Base-by-base conservation (phyloP, 2,888 invertebrate species). In the Gnatocerus cornutus region DNA sequence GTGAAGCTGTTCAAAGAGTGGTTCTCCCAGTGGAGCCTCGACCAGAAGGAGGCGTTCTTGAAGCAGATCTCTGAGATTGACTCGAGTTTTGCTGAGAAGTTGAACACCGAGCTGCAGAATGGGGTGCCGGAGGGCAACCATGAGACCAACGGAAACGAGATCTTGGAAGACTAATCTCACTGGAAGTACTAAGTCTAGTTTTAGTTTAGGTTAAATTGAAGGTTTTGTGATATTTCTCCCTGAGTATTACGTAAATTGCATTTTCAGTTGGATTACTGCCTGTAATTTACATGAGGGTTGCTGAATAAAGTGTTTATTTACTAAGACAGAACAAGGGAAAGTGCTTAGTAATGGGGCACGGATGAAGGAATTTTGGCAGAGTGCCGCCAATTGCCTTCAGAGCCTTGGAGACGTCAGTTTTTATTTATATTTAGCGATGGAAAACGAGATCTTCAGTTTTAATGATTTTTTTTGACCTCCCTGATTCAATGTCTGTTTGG, bases 1-100 rank as follows among this genome's bases (percentile, higher is more conserved):
- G 89, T 92, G 52, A 95, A 95, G 85, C 84, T 95, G 45, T 95
- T 95, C 79, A 91, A 91, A 77, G 93, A 95, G 84, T 95, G 95
- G 95, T 92, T 91, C 78, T 89, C 90, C 10, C 90, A 90, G 76
- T 95, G 95, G 95, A 88, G 90, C 4, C 87, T 89, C 46, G 91
- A 91, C 71, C 91, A 93, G 72, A 91, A 91, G 79, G 90, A 91
- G 37, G 88, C 89, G 73, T 87, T 95, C 30, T 85, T 93, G 37
- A 88, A 89, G 64, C 90, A 91, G 71, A 89, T 94, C 21, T 88
- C 90, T 21, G 92, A 92, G 78, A 87, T 91, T 43, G 95, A 95
- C 82, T 81, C 90, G 0, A 89, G 88, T 65, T 93, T 94, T 79
- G 91, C 90, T 1, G 89, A 88, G 58, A 93, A 93, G 84, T 84